phyloP scores from a whole-genome alignment of 1,140 invertebrate species.

The Battus philenor region DNA sequence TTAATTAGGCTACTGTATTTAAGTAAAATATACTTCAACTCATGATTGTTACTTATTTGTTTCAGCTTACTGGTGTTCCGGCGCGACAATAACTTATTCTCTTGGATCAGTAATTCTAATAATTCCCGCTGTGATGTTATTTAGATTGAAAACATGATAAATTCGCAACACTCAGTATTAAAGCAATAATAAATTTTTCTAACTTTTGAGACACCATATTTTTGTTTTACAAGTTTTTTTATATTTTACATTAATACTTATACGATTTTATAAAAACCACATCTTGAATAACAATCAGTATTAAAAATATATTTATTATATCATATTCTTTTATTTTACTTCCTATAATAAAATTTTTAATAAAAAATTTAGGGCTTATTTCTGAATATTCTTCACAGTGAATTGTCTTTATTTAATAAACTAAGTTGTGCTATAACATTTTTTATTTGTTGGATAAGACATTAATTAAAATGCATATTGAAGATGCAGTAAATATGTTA shows the following conservation, averaged over 20 bases:
- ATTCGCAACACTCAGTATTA: slow-evolving; percentile 15
- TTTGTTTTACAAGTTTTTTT: slow-evolving; percentile 29
- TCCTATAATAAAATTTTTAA: too few relatives aligned
- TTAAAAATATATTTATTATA: slow-evolving; percentile 25
- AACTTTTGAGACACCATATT: slow-evolving; percentile 1
- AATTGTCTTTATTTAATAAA: too few relatives aligned
- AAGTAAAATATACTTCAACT: too few relatives aligned
- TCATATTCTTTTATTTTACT: slow-evolving; percentile 3
- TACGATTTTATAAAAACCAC: slow-evolving; percentile 21
- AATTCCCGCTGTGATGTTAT: slow-evolving; percentile 81
- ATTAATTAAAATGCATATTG: too few relatives aligned
- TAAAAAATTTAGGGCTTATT: too few relatives aligned
- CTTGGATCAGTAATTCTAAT: slow-evolving; percentile 81
- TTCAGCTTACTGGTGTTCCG: slow-evolving; percentile 89
- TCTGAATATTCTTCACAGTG: too few relatives aligned
- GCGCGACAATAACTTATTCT: slow-evolving; percentile 84
- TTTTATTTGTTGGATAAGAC: too few relatives aligned
- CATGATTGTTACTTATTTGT: slow-evolving; percentile 36
- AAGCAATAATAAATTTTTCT: slow-evolving; percentile 12
- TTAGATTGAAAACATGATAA: slow-evolving; percentile 53
- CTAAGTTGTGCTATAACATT: too few relatives aligned
- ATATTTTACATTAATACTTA: slow-evolving; percentile 12
- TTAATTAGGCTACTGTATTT: too few relatives aligned
- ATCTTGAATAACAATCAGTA: slow-evolving; percentile 42
- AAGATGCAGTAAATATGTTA: too few relatives aligned